Evolutionary conservation across 35 echinoderm and acorn worm genomes (phyloP), one percentile per base, ranked within the genome.

Genomic region (Heliocidaris erythrogramma): DNA sequence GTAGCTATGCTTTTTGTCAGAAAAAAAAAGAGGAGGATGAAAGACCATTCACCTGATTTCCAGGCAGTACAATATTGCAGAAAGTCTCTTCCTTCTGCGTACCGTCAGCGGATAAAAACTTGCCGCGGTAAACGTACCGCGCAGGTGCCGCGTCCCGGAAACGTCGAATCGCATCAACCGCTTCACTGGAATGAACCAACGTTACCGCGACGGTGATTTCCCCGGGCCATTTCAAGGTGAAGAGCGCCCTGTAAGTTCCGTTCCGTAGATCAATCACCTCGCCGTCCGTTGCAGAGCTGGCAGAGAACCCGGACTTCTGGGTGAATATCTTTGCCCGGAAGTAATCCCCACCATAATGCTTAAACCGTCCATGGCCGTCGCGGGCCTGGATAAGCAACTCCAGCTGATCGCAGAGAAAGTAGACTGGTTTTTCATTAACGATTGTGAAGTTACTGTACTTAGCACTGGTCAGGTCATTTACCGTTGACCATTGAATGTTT

Each of bases 241-340:
- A 96, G 30, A 90, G 90, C 4, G 78, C 96, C 30, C 88, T 94
- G 61, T 96, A 96, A 2, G 96, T 92, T 30, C 96, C 96, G 47
- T 96, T 96, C 21, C 71, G 32, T 47, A 95, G 78, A 87, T 96
- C 96, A 14, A 96, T 85, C 27, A 96, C 85, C 42, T 88, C 60
- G 10, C 96, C 96, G 31, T 95, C 94, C 12, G 94, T 88, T 13
- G 96, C 17, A 24, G 86, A 92, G 93, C 94, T 94, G 30, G 88
- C 94, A 30, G 11, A 5, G 30, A 93, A 89, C 5, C 31, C 48
- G 3, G 61, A n/a, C 86, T 93, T 93, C 49, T 92, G 12, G 47
- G 94, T 95, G 18, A 56, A 59, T 30, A 96, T 94, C 49, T 52
- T 95, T 42, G 96, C 96, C 30, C 85, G 88, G 56, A 61, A 96